Evolutionary conservation across 2,888 invertebrate species (phyloP).

Genomic region (Ophion ventricosus): DNA sequence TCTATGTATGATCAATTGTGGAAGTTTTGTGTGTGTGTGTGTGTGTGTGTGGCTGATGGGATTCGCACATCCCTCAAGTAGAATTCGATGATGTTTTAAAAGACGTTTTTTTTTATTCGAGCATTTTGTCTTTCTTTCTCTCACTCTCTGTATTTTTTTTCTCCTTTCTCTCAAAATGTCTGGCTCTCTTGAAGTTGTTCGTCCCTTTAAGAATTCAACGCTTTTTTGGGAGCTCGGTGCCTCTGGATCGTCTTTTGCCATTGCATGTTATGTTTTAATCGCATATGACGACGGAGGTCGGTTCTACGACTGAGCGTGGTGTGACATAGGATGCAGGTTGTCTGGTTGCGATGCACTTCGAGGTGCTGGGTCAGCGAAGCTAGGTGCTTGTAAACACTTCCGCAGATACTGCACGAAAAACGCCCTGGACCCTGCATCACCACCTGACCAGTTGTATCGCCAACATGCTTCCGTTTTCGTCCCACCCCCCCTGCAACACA

Average conservation of each 20-base stretch:
- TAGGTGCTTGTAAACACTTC: constrained; percentile 83
- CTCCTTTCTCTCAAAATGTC: constrained; percentile 3
- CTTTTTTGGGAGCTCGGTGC: constrained; percentile 78
- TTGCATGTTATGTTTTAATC: constrained; percentile 83
- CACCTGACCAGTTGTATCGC: constrained; percentile 83
- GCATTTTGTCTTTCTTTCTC: constrained; percentile 6
- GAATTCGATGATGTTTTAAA: neutral
- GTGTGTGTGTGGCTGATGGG: constrained; percentile 3
- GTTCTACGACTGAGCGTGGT: constrained; percentile 83
- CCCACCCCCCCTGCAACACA: constrained; percentile 84
- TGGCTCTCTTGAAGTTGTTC: constrained; percentile 23
- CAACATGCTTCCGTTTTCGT: constrained; percentile 83
- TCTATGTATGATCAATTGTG: constrained; percentile 57
- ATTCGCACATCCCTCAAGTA: neutral
- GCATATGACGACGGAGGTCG: constrained; percentile 83
- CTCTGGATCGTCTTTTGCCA: constrained; percentile 83
- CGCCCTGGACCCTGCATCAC: constrained; percentile 83
- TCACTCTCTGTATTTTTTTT: constrained; percentile 15
- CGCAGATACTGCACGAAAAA: constrained; percentile 83
- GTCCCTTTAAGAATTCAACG: constrained; percentile 78
- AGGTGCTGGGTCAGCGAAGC: constrained; percentile 83
- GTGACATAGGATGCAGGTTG: constrained; percentile 83
- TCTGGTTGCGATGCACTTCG: constrained; percentile 83
- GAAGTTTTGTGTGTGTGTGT: constrained; percentile 29
- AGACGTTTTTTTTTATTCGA: neutral